Percentiles rank a stretch among this genome's conserved stretches.
phyloP scores from a whole-genome alignment of 1,140 invertebrate species.

The Platorchestia sp. region DNA sequence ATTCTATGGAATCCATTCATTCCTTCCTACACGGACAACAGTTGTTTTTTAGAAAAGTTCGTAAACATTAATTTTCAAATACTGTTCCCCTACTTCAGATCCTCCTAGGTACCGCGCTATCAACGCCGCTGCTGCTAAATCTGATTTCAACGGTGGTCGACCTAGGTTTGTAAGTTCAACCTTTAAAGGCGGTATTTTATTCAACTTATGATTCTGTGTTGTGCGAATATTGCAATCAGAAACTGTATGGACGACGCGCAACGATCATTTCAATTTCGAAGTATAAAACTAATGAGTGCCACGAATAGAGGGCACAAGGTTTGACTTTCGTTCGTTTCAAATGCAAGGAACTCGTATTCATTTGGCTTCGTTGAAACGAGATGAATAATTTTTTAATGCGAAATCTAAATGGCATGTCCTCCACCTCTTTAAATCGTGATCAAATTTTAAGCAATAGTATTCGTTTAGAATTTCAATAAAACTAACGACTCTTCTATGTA shows the following conservation, averaged over 20 bases:
- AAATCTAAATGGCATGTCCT: background rate
- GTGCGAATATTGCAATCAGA: background rate
- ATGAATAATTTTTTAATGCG: background rate
- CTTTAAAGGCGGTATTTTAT: background rate
- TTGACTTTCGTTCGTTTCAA: background rate
- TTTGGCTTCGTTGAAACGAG: background rate
- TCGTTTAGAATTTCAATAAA: no score
- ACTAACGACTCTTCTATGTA: no score
- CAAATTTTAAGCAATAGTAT: no score
- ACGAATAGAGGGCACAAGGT: background rate
- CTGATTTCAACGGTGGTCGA: background rate
- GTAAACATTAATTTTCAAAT: no score
- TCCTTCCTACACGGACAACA: no score
- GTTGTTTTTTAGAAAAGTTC: no score
- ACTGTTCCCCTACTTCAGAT: background rate
- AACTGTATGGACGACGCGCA: background rate
- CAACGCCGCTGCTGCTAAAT: background rate
- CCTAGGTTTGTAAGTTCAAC: background rate
- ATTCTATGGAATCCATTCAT: background rate
- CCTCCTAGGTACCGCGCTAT: background rate
- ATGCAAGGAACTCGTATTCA: background rate
- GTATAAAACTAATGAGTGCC: background rate
- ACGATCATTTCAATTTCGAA: background rate
- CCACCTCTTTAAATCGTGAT: no score
- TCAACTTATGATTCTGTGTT: background rate